phyloP scores from a whole-genome alignment of 2,797 vertebrate genomes.

The Taeniopygia guttata region DNA sequence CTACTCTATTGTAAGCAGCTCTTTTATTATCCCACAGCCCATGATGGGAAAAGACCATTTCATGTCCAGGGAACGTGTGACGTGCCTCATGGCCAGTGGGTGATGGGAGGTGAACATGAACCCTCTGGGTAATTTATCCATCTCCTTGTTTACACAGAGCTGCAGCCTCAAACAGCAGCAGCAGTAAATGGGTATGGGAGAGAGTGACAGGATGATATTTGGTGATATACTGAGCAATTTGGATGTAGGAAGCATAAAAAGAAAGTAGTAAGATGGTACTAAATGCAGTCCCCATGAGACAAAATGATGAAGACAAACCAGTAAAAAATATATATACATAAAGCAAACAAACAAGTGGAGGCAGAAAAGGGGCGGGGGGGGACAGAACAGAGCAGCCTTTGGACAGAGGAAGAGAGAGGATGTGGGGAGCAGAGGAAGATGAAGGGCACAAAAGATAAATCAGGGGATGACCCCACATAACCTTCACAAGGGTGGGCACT shows the following conservation, averaged over 20 bases:
- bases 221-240: background rate
- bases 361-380: background rate
- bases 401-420: background rate
- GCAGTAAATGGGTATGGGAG: background rate
- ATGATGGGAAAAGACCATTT: background rate
- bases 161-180: background rate
- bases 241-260: background rate
- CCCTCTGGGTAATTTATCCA: background rate
- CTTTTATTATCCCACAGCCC: background rate
- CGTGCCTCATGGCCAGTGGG: background rate
- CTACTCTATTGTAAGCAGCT: background rate
- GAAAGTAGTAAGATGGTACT: background rate
- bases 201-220: background rate
- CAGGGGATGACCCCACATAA: background rate
- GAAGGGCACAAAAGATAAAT: background rate
- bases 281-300: background rate
- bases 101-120: background rate
- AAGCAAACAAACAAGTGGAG: background rate
- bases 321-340: background rate
- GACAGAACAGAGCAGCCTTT: background rate
- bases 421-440: rapidly evolving
- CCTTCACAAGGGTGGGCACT: background rate
- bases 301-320: background rate
- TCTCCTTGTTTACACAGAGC: background rate
- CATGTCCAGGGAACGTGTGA: background rate